These are phyloP conservation scores for Chiridota heheva DNA, from an alignment of 35 echinoderm and acorn worm genomes.

Conservation along the genomic window DNA sequence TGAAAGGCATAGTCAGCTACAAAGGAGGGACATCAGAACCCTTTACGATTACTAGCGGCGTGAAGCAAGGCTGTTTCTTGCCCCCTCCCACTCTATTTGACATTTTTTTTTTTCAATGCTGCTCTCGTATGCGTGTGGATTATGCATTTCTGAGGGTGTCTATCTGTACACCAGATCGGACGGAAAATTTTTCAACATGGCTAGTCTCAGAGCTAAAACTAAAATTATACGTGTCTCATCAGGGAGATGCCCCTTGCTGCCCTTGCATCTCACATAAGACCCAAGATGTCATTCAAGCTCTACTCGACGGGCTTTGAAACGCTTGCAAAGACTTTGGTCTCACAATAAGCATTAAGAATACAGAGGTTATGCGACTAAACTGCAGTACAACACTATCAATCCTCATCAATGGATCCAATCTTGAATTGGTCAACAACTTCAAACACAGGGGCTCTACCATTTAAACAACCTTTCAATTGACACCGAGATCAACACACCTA, in stretches of 20 bases:
- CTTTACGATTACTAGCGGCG: constrained; percentile 15
- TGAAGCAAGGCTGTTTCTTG: constrained; percentile 59
- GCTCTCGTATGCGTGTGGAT: background rate
- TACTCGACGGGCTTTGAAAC: no score
- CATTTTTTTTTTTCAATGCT: constrained; percentile 39
- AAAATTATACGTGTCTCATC: background rate
- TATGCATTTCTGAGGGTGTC: background rate
- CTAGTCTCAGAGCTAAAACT: constrained; percentile 1
- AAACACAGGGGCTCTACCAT: no score
- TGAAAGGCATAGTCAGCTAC: constrained; percentile 4
- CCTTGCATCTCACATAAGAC: no score
- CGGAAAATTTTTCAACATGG: background rate
- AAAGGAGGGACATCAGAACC: constrained; percentile 13
- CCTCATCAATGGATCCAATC: no score
- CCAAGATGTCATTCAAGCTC: no score
- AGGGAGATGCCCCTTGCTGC: background rate
- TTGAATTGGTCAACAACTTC: no score
- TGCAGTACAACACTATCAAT: no score
- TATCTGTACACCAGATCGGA: background rate
- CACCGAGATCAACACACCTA: no score
- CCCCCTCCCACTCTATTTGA: constrained; percentile 47
- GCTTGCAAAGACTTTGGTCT: no score
- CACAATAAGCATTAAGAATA: no score
- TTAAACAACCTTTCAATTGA: no score
- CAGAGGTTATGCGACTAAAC: no score